Base-by-base conservation (phyloP, 2,113 vertebrate genomes). In the Oncorhynchus tshawytscha region DNA sequence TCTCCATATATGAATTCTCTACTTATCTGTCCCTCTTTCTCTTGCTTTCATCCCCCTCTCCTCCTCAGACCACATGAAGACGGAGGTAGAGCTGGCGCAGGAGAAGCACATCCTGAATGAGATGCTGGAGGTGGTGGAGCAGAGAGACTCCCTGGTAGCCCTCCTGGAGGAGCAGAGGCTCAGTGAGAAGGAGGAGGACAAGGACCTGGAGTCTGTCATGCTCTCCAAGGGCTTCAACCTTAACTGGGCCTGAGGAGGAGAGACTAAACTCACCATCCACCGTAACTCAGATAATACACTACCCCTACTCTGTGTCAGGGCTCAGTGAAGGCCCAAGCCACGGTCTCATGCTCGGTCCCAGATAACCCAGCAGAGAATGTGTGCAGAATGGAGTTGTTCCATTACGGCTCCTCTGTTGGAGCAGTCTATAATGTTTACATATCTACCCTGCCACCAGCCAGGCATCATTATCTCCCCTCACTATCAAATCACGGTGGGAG, bases 111-210 rank as follows among this genome's bases (percentile, higher is more conserved):
- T 99, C 88, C 90, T 99, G 83, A 99, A 96, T 0, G 98, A 99
- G 92, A 99, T 99, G 98, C 87, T 99, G 79, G 98, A 99, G 70
- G 98, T 99, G 67, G 98, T 99, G 80, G 98, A 99, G 89, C 97
- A 99, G 92, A 94, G 98, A 3, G 97, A 99, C 54, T 94, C 97
- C 9, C 91, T 99, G 0, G 98, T 99, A 75, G 97, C 97, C n/a
- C 94, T 99, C 39, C 90, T 99, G 65, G 97, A 99, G 71, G 98
- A 99, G 86, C 98, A 99, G 88, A 87, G 97, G 49, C 95, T 99
- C 3, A 92, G 95, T 31, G 98, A 99, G 88, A 97, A 95, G 67
- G 97, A 98, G 82, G 98, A 99, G 78, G 98, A 99, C 92, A 97
- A 96, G 84, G 98, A 99, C 88, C 91, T 99, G 88, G 97, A 99